Base-by-base conservation (phyloP, 2,797 vertebrate species). In the Cygnus olor region DNA sequence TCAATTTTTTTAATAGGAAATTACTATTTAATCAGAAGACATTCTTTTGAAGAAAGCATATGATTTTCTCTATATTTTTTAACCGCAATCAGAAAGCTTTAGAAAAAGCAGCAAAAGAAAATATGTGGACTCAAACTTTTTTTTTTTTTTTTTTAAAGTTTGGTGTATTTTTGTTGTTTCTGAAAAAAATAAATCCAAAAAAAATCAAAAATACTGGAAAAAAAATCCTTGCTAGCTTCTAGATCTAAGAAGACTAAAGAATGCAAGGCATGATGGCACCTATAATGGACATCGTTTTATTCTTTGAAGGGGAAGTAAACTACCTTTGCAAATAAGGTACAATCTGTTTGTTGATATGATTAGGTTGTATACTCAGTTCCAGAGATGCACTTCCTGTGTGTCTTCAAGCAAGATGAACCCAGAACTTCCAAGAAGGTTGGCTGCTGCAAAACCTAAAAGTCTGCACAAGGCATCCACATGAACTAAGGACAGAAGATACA, bases 381-480 rank as follows among this genome's bases (percentile, higher is more conserved):
- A 79, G 80, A 79, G 27, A 51, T 47, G 27, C 17, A 66, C 21
- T 72, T 80, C 27, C 49, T 11, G 7, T 70, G 36, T 22, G 9
- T 77, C 84, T 85, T 87, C 40, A 68, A 85, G 72, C 17, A 74
- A 42, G 58, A 74, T 30, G 65, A 88, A 54, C 2, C 28, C 42
- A 84, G 66, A 51, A 63, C 34, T 73, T 27, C 34, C 32, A 69
- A 34, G 42, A 88, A 68, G 18, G 21, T 81, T 32, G 56, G 20
- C 8, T 74, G 66, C 57, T 78, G 32, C 18, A 57, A 78, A 88
- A 68, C 16, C 44, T 34, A 5, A 18, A 17, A 64, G 40, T 15
- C 61, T 34, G 40, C 20, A 47, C 15, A 5, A 0, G 2, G 36
- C 13, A 61, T 27, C 17, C 2, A 2, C 32, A 0, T 13, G 45